Base-by-base conservation (phyloP, 1,140 invertebrate genomes). In the Holcopasites calliopsidis region DNA sequence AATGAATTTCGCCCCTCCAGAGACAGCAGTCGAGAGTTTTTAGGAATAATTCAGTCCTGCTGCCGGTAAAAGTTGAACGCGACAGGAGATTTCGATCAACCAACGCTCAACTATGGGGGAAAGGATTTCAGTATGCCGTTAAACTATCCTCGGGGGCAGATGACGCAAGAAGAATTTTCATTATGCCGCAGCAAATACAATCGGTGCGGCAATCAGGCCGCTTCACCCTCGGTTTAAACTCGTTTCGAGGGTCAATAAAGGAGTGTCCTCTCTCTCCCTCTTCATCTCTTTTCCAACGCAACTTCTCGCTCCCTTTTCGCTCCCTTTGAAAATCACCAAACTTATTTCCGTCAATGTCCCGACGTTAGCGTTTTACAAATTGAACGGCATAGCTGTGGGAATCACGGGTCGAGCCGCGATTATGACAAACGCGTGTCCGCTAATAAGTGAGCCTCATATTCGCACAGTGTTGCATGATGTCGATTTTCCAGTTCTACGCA, bases 81-180 rank as follows among this genome's bases (percentile, higher is more conserved):
- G 52, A 69, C 40, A 16, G 40, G 35, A 33, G 66, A 55, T 47
- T 1, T 49, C 62, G 61, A 74, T 66, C 50, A 38, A 57, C 31
- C 26, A 16, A 7, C 50, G 31, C 28, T 1, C 47, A 52, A 42
- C 38, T 54, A 73, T 26, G 28, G 2, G 10, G 18, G 16, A 6
- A 13, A 33, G 38, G 38, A 44, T 40, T 74, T 68, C 38, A 28
- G 42, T 49, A 47, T 61, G 33, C 44, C 42, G 58, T 80, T 60
- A 58, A 80, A 79, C 42, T 66, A 72, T 79, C 40, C 60, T 72
- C 26, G 44, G 40, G 64, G 50, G 47, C 71, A 66, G 79, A 82
- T 78, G 76, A 78, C 77, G 70, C 80, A 77, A 66, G 76, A 80
- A 80, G 79, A 81, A 83, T 83, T 83, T 74, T 83, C 75, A 82